These are phyloP conservation scores for Oreochromis niloticus DNA, from an alignment of 2,113 vertebrate species.

Conservation along the genomic window DNA sequence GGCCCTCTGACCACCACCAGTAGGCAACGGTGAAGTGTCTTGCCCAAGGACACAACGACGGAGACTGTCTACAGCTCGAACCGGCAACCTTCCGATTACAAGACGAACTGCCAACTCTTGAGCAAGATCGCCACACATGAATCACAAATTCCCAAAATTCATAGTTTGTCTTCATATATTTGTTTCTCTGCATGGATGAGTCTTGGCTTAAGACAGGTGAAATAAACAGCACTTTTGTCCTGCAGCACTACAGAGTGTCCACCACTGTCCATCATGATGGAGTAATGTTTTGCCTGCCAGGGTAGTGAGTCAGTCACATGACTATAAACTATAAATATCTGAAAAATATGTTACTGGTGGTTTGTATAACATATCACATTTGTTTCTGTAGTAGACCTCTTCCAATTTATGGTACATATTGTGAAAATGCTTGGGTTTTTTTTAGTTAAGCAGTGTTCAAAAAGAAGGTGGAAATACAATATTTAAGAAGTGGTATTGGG, in stretches of 20 bases:
- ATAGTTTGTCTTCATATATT: neutral
- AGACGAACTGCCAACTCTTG: no score
- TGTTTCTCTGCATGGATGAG: neutral
- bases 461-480: neutral
- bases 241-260: neutral
- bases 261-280: neutral
- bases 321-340: neutral
- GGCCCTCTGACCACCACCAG: no score
- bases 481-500: neutral
- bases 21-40: no score
- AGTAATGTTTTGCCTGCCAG: neutral
- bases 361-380: fast-evolving
- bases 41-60: no score
- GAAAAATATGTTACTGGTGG: no score
- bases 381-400: neutral
- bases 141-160: neutral
- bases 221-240: neutral
- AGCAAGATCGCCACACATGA: no score
- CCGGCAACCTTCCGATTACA: no score
- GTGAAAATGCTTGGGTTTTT: fast-evolving
- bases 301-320: neutral
- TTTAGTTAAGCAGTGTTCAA: neutral
- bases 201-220: neutral
- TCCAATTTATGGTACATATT: neutral
- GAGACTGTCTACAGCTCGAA: no score